These are phyloP conservation scores for Conomelus anceps DNA, from an alignment of 2,888 invertebrate species.

Conservation along the genomic window DNA sequence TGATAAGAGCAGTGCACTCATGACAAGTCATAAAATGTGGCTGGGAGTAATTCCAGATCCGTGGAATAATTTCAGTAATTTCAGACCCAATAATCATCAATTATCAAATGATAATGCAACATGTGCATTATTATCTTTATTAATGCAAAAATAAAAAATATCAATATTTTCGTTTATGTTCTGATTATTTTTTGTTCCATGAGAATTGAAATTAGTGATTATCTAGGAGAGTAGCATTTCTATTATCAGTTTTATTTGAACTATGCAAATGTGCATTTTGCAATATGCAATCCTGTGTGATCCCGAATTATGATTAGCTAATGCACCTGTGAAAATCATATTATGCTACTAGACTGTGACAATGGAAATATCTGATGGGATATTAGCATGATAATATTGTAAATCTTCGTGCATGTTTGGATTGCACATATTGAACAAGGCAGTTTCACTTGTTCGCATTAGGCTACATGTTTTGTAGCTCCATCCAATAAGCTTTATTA, in stretches of 20 bases:
- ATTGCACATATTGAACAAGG: neutral
- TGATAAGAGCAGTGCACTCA: too few relatives aligned
- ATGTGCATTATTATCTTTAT: too few relatives aligned
- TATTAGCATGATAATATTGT: neutral
- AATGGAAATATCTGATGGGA: neutral
- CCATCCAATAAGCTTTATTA: neutral
- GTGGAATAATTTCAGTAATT: too few relatives aligned
- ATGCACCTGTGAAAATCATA: neutral
- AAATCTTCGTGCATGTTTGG: neutral
- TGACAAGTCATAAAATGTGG: too few relatives aligned
- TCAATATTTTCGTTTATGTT: too few relatives aligned
- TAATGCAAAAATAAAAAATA: too few relatives aligned
- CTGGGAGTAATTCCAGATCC: too few relatives aligned
- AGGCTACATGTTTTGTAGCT: neutral
- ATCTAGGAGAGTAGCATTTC: neutral
- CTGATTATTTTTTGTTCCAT: neutral
- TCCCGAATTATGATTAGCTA: neutral
- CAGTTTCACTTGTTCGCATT: neutral
- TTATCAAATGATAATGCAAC: too few relatives aligned
- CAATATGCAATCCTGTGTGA: neutral
- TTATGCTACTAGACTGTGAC: neutral
- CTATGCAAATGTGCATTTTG: too few relatives aligned
- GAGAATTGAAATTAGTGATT: neutral
- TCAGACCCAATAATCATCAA: too few relatives aligned
- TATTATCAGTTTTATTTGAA: too few relatives aligned